Evolutionary conservation across 2,113 vertebrate species (phyloP).

Genomic region (Grammomys dolichurus): DNA sequence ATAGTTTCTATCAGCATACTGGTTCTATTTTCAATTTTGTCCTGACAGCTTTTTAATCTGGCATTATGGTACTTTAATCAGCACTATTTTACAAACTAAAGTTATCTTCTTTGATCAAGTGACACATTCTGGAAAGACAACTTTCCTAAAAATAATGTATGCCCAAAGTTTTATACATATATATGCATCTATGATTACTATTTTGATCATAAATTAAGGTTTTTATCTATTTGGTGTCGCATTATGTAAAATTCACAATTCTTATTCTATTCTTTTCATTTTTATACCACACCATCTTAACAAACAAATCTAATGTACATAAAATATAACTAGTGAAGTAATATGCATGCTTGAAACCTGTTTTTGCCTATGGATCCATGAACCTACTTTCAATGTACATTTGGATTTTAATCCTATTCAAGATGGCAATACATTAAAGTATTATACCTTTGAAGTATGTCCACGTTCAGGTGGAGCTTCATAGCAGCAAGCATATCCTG

Average conservation of each 20-base stretch:
- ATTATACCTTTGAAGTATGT: not conserved
- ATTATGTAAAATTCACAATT: not conserved
- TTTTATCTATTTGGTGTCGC: conserved; percentile 1
- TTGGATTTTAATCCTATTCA: not conserved
- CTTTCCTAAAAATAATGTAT: conserved; percentile 13
- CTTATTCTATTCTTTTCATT: not conserved
- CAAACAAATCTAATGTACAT: not conserved
- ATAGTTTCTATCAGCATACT: not conserved
- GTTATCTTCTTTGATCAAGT: conserved; percentile 2
- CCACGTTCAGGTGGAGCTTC: not conserved
- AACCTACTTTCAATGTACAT: not conserved
- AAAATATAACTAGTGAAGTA: not conserved
- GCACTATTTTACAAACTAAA: conserved; percentile 1
- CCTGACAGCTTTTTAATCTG: not conserved
- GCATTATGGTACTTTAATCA: not conserved
- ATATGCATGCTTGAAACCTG: conserved; percentile 6
- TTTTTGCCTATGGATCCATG: conserved; percentile 7
- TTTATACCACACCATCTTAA: not conserved
- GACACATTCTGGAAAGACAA: not conserved
- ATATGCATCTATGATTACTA: not conserved
- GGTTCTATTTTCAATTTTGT: not conserved
- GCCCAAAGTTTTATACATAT: not conserved
- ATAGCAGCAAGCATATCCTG: not conserved
- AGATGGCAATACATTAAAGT: not conserved
- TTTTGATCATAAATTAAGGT: conserved; percentile 12